These are phyloP conservation scores for Onthophagus taurus DNA, from an alignment of 1,140 invertebrate genomes.

Conservation along the genomic window DNA sequence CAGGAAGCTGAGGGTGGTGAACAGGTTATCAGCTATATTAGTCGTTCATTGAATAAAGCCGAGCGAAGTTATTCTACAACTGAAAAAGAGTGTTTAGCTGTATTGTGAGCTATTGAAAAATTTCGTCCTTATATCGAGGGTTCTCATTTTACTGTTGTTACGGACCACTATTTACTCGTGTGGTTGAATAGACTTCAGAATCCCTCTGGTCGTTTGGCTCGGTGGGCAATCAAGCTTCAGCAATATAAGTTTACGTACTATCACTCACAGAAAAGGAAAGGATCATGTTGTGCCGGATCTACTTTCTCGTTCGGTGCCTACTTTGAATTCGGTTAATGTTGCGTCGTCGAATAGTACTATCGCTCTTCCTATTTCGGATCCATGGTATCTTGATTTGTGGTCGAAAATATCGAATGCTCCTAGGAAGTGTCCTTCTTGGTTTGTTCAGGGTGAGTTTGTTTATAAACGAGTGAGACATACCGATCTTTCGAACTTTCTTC, in stretches of 20 bases:
- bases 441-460: too few species aligned
- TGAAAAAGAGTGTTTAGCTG: conserved; percentile 41
- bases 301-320: conserved; percentile 17
- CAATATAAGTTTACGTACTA: conserved; percentile 35
- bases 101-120: conserved; percentile 38
- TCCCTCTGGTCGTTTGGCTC: conserved; percentile 34
- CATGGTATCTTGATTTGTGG: too few species aligned
- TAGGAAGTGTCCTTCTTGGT: too few species aligned
- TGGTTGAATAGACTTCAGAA: conserved; percentile 40
- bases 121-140: conserved; percentile 37
- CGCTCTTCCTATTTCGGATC: too few species aligned
- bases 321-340: not conserved
- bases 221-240: conserved; percentile 39
- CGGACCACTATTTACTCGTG: conserved; percentile 39
- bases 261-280: conserved; percentile 35
- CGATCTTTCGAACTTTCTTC: too few species aligned
- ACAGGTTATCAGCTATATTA: conserved; percentile 15
- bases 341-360: too few species aligned
- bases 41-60: conserved; percentile 15
- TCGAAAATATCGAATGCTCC: too few species aligned
- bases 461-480: too few species aligned
- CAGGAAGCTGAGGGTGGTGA: conserved; percentile 17
- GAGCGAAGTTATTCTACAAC: conserved; percentile 41
- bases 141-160: conserved; percentile 38
- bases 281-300: conserved; percentile 18